These are phyloP conservation scores for Rhynchomys soricoides DNA, from an alignment of 2,113 vertebrate genomes.

Conservation along the genomic window DNA sequence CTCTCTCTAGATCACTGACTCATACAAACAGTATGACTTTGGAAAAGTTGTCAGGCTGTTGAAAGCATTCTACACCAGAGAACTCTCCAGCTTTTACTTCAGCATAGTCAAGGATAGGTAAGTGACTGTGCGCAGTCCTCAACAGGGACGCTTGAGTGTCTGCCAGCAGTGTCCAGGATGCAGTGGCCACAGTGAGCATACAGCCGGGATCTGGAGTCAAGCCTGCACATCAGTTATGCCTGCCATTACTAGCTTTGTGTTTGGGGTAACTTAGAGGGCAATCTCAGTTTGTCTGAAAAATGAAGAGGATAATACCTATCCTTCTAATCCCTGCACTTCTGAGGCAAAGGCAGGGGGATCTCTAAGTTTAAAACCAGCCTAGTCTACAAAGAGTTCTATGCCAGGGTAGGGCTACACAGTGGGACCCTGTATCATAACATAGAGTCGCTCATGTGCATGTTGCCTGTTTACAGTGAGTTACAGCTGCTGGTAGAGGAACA, in stretches of 20 bases:
- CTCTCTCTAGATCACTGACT: slow-evolving; percentile 90
- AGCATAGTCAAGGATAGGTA: slow-evolving; percentile 96
- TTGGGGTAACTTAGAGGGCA: background rate
- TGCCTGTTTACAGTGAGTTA: background rate
- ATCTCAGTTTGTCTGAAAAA: background rate
- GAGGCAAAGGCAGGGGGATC: background rate
- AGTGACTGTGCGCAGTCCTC: background rate
- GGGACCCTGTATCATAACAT: background rate
- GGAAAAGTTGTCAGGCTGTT: slow-evolving; percentile 92
- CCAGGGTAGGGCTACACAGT: background rate
- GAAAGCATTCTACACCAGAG: slow-evolving; percentile 92
- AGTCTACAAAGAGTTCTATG: background rate
- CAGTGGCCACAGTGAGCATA: background rate
- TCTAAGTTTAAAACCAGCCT: background rate
- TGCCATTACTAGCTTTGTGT: background rate
- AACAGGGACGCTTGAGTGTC: fast-evolving
- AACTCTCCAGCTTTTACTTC: slow-evolving; percentile 97
- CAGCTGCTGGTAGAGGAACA: background rate
- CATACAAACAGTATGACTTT: slow-evolving; percentile 94
- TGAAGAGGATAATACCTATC: background rate
- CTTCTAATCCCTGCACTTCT: background rate
- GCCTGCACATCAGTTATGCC: background rate
- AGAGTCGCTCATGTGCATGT: background rate
- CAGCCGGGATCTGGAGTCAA: background rate
- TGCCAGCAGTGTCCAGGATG: fast-evolving